Evolutionary conservation across 2,113 vertebrate genomes (phyloP), one percentile per base, ranked within the genome.

Genomic region (Rostratula benghalensis): DNA sequence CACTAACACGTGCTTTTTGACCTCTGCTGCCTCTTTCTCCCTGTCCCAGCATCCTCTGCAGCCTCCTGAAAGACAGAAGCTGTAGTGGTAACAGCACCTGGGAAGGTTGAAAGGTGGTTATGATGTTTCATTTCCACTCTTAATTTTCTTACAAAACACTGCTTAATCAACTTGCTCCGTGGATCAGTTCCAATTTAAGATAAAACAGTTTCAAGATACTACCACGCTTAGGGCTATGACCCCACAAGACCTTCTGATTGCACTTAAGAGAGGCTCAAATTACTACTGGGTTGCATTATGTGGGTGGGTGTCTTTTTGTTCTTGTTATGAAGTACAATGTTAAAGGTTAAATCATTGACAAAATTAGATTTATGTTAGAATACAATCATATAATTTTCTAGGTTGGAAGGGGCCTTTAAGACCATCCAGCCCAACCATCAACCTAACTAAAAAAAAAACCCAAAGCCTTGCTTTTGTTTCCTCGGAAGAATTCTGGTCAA

Each of bases 251-350:
- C 1, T 63, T 61, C 61, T 74, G 11, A 45, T 69, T 5, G 13
- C 45, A 7, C 37, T 78, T 46, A 79, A 9, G 20, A 77, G 17
- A 27, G 3, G 18, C 3, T 77, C 6, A 27, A 48, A 4, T 46
- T 57, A 22, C 15, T 28, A 33, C 16, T 0, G 0, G 7, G 4
- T 27, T 78, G 7, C 31, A 10, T 9, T 13, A 14, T 8, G 8
- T 54, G 39, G 6, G 4, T n/a, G 25, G 15, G 23, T 21, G 6
- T 46, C 10, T 41, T 83, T 67, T 53, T 41, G 10, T 54, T 9
- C 12, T 50, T 63, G 7, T 39, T 54, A 30, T 24, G 16, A 37
- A 65, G 21, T 22, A n/a, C 4, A 18, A 1, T 27, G 5, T 31
- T 9, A 73, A 68, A 46, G 13, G 11, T 23, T 73, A 76, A 87